Percentiles rank a stretch among this genome's conserved stretches.
Conservation (phyloP, 2,113 vertebrate species). For the Grantiella picta region DNA sequence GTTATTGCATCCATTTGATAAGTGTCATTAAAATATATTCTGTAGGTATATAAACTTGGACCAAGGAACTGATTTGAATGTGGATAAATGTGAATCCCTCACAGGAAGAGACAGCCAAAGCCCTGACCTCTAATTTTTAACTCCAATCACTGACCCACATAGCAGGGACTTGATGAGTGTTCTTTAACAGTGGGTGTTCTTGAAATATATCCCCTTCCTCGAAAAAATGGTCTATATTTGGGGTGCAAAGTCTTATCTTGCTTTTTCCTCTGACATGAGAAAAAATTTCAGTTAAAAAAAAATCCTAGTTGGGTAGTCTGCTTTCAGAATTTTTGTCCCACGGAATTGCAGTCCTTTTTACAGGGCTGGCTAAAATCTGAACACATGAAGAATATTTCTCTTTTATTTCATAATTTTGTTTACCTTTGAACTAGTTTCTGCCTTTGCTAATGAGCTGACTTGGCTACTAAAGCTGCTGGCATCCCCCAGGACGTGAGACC, state of each 20-base stretch:
- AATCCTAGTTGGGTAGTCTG: background rate
- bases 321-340: background rate
- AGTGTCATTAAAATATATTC: background rate
- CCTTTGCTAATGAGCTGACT: background rate
- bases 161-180: background rate
- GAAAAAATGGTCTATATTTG: background rate
- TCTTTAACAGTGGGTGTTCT: background rate
- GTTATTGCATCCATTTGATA: background rate
- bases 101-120: background rate
- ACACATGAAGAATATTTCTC: background rate
- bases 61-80: background rate
- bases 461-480: background rate
- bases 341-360: background rate
- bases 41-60: background rate
- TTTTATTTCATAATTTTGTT: background rate
- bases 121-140: background rate
- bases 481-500: background rate
- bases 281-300: background rate
- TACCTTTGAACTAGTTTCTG: background rate
- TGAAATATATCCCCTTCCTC: background rate
- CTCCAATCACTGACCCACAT: background rate
- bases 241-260: background rate
- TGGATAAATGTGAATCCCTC: background rate
- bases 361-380: background rate
- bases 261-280: background rate